Evolutionary conservation across 2,113 vertebrate genomes (phyloP).

Genomic region (Pyxicephalus adspersus): DNA sequence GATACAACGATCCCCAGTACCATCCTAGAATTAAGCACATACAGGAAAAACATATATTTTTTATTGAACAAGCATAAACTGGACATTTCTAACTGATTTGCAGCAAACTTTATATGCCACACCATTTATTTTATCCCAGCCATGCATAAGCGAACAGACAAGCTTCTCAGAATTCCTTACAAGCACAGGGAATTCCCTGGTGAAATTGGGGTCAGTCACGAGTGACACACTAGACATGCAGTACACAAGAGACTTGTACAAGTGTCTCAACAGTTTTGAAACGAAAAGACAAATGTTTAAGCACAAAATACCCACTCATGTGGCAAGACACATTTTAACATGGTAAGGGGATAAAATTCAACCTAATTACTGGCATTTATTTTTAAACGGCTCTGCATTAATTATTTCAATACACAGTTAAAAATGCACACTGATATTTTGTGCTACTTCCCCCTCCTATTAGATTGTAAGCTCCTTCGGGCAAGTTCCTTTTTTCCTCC

Average conservation of each 20-base stretch:
- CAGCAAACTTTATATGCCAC: neutral
- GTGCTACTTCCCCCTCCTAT: too few relatives aligned
- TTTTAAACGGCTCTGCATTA: too few relatives aligned
- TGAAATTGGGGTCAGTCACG: slow-evolving; percentile 15
- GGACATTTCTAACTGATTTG: neutral
- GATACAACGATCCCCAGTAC: too few relatives aligned
- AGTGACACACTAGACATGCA: slow-evolving; percentile 14
- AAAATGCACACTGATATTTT: too few relatives aligned
- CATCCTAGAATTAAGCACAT: too few relatives aligned
- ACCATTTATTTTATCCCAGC: neutral
- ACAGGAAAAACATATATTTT: too few relatives aligned
- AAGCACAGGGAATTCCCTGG: neutral
- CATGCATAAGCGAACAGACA: neutral
- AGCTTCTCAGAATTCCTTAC: neutral
- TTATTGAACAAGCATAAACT: neutral
- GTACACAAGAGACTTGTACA: slow-evolving; percentile 51
- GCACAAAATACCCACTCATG: neutral
- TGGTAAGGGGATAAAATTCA: too few relatives aligned
- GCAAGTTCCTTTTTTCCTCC: too few relatives aligned
- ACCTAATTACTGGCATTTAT: too few relatives aligned
- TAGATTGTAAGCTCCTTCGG: too few relatives aligned
- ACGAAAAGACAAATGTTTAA: slow-evolving; percentile 8
- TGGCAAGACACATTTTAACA: slow-evolving; percentile 12
- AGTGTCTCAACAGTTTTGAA: slow-evolving; percentile 62
- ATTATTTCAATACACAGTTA: too few relatives aligned